Evolutionary conservation across 2,888 invertebrate species (phyloP), one percentile per base, ranked within the genome.

Genomic region (Blastobasis lacticolella): DNA sequence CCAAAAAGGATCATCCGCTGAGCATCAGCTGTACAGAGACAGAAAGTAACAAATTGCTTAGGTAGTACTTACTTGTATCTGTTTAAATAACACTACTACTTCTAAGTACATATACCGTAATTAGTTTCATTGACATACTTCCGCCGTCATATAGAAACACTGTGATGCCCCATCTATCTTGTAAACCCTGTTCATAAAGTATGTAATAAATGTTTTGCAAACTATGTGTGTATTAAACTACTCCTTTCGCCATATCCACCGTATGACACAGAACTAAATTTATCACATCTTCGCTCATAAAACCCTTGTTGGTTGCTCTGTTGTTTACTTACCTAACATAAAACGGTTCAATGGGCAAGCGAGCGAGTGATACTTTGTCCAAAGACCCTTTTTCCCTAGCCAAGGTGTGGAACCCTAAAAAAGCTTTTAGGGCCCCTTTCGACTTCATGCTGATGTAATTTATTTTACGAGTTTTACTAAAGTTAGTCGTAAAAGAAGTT

Each of bases 351-450:
- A 45, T 45, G 50, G 41, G 43, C 49, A 43, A 5, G 38, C 40
- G 45, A 44, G 38, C 44, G 49, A 10, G 40, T 45, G 40, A 49
- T 40, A 45, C 46, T 41, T 10, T 48, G 36, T 41, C 48, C 40
- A 41, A 41, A 48, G 41, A 23, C 41, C 47, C 7, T 46, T 41
- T 48, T 41, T 10, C 10, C 41, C 46, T 41, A 45, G 46, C 10
- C 41, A 37, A 45, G 45, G 45, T 46, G 42, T 50, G 37, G 44
- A 40, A 49, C 61, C 66, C 58, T 63, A 63, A 66, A 75, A 67
- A 76, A 69, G 69, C 73, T 74, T 73, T 76, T 69, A 68, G 61
- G 60, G 60, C 60, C 56, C 55, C 54, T 51, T 63, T 54, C 48
- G 56, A 57, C 62, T 64, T 61, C 58, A 63, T 64, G 64, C 64